Evolutionary conservation across 2,888 invertebrate genomes (phyloP), one percentile per base, ranked within the genome.

Genomic region (Cerceris ruficornis): DNA sequence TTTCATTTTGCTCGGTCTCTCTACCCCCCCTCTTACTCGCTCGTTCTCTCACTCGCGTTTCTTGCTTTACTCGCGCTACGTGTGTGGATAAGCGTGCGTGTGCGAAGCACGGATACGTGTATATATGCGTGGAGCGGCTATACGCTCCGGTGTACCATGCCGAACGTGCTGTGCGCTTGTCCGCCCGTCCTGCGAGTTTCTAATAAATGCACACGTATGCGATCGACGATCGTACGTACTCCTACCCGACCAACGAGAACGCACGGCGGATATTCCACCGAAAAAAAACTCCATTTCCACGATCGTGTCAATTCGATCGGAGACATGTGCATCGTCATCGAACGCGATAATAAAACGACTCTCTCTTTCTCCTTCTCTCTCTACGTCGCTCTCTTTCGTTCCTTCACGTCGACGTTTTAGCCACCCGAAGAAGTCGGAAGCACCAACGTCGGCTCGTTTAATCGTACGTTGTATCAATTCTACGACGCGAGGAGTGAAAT

Each of bases 181-280:
- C 57, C 57, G 61, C 70, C 68, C 75, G 71, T 70, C 43, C 79
- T 57, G 71, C 41, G 49, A 75, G 60, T 80, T 70, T 65, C 69
- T 80, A 70, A 75, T 75, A 72, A 79, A 79, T 61, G 80, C 70
- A 71, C 68, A 80, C 68, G 77, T 59, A 66, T 66, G 70, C 54
- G 76, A 75, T 76, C 76, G 13, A 62, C 75, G 57, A 75, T 75
- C 64, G 59, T 69, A 49, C 70, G 49, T 77, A 46, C 70, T 58
- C 57, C 61, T 70, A 59, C 55, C 43, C 49, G 60, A 43, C 52
- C 7, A n/a, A 13, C 28, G n/a, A 13, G 39, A 41, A 60, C 42
- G 46, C 59, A 28, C 28, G 28, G 4, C 28, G 28, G 28, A 28
- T 28, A 28, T 28, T 28, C 28, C 2, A 28, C 28, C 28, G 28